A percentile compares a stretch with the other conserved stretches of the same genome.
phyloP scores from a whole-genome alignment of 2,797 vertebrate genomes.

The Myoxocephalus aenaeus region DNA sequence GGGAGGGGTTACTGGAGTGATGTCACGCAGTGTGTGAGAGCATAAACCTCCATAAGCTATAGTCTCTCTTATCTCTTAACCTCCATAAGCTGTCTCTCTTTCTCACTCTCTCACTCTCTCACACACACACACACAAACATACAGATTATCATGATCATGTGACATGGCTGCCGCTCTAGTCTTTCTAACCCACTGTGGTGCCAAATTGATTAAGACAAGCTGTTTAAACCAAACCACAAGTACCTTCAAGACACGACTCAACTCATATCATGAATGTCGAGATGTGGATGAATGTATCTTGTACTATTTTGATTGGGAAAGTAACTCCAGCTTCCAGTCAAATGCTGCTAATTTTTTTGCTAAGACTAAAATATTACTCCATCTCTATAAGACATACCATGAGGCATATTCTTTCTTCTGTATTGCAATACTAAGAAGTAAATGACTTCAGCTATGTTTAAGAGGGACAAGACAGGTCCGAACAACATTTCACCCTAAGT shows the following conservation, averaged over 20 bases:
- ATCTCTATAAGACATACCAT: background rate
- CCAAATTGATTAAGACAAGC: background rate
- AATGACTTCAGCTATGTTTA: constrained; percentile 13
- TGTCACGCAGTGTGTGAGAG: constrained; percentile 63
- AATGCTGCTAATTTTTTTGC: background rate
- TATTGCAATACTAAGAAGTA: background rate
- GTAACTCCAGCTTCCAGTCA: background rate
- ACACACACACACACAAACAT: background rate
- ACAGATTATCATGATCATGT: constrained; percentile 32
- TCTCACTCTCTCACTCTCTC: constrained; percentile 19
- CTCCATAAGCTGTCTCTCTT: constrained; percentile 50
- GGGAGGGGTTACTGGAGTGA: constrained; percentile 33
- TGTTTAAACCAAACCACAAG: background rate
- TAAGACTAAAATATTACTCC: background rate
- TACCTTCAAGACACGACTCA: background rate
- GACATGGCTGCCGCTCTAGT: background rate
- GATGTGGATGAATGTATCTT: background rate
- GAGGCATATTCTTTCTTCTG: background rate
- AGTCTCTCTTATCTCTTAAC: constrained; percentile 72
- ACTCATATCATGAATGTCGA: background rate
- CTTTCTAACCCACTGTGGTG: background rate
- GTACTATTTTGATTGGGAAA: background rate
- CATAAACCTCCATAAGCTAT: constrained; percentile 73
- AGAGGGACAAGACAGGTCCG: constrained; percentile 10
- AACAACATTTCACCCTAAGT: constrained; percentile 55